A percentile compares a stretch with the other conserved stretches of the same genome.
Conservation (phyloP, 2,888 invertebrate species). For the Oscheius sp. region DNA sequence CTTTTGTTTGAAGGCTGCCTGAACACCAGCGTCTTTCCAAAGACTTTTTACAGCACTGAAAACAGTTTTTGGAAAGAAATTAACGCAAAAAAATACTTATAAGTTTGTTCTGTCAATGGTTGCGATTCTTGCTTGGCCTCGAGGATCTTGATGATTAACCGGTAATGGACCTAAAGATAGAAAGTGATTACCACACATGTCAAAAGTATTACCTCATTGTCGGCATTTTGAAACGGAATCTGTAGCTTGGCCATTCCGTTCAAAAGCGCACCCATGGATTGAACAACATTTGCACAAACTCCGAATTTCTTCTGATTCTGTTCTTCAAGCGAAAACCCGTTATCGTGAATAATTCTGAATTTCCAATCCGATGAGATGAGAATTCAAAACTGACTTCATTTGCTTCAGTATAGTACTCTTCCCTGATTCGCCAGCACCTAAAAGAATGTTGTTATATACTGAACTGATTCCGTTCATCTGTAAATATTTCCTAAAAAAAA, state of each 20-base stretch:
- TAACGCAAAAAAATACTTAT: not conserved
- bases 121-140: conserved; percentile 43
- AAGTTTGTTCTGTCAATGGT: conserved; percentile 37
- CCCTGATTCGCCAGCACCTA: conserved; percentile 99
- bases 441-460: conserved; percentile 43
- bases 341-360: conserved; percentile 97
- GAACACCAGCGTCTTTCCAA: conserved; percentile 95
- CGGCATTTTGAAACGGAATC: conserved; percentile 23
- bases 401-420: conserved; percentile 99
- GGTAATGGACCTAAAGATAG: conserved; percentile 16
- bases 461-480: not conserved
- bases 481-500: not conserved
- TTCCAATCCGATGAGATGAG: not conserved
- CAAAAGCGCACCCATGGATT: conserved; percentile 82
- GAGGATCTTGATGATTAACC: conserved; percentile 22
- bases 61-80: not conserved
- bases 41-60: conserved; percentile 56
- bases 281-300: conserved; percentile 99
- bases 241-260: conserved; percentile 59
- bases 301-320: conserved; percentile 99
- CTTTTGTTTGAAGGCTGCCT: conserved; percentile 97
- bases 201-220: conserved; percentile 28
- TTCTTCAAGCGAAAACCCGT: conserved; percentile 98
- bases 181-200: not conserved
- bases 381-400: conserved; percentile 89